A percentile compares a stretch with the other conserved stretches of the same genome.
Conservation (phyloP, 2,113 vertebrate genomes). For the Vimba vimba region DNA sequence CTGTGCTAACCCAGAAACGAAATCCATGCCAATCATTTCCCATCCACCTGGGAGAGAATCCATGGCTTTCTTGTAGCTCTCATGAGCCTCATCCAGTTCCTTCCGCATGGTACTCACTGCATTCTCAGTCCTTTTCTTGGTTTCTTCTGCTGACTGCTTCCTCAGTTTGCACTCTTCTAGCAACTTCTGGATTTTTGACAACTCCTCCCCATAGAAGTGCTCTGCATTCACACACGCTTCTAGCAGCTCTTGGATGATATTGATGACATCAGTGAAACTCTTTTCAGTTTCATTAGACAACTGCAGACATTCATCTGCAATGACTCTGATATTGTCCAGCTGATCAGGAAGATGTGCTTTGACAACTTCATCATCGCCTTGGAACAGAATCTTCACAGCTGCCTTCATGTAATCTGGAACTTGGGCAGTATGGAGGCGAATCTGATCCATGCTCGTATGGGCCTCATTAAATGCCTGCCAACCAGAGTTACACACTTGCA, state of each 20-base stretch:
- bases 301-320: slow-evolving; percentile 52
- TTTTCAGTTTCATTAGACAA: slow-evolving; percentile 37
- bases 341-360: slow-evolving; percentile 55
- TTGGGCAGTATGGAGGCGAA: slow-evolving; percentile 49
- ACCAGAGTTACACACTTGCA: slow-evolving; percentile 61
- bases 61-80: slow-evolving; percentile 12
- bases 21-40: slow-evolving; percentile 49
- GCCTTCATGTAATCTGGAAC: slow-evolving; percentile 59
- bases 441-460: slow-evolving; percentile 60
- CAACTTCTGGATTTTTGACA: not conserved
- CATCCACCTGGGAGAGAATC: slow-evolving; percentile 47
- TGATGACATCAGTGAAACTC: slow-evolving; percentile 30
- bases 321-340: slow-evolving; percentile 50
- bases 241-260: slow-evolving; percentile 52
- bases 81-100: slow-evolving; percentile 2
- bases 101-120: not conserved
- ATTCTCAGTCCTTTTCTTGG: not conserved
- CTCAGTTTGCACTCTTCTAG: slow-evolving; percentile 29
- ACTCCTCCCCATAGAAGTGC: slow-evolving; percentile 38
- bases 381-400: slow-evolving; percentile 54
- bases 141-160: slow-evolving; percentile 12
- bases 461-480: slow-evolving; percentile 60
- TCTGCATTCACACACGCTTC: slow-evolving; percentile 41
- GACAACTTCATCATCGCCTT: slow-evolving; percentile 45
- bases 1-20: slow-evolving; percentile 28